Conservation (phyloP, 2,113 vertebrate genomes). For the Gila orcuttii region DNA sequence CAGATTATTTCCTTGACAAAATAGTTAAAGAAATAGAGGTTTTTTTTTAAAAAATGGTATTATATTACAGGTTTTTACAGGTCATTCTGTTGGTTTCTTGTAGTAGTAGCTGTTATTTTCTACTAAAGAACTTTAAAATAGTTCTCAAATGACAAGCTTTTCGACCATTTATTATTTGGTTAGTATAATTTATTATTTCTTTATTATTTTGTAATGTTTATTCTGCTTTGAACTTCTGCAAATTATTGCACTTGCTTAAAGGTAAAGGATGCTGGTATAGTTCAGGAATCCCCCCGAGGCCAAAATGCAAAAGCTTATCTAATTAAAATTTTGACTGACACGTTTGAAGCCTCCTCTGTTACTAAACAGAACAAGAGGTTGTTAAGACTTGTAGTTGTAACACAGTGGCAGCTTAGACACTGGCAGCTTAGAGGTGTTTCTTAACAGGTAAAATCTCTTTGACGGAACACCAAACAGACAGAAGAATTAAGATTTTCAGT, state of each 20-base stretch:
- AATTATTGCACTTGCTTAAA: neutral
- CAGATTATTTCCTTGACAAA: neutral
- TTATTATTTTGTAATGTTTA: neutral
- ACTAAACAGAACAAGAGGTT: neutral
- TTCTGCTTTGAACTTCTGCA: neutral
- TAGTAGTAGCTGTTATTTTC: neutral
- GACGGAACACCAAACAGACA: neutral
- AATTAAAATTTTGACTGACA: neutral
- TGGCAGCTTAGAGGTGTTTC: neutral
- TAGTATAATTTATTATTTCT: neutral
- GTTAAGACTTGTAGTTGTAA: slow-evolving; percentile 3
- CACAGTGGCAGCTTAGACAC: no score
- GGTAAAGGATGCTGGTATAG: neutral
- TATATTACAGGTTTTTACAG: neutral
- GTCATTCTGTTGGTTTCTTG: neutral
- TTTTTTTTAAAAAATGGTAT: neutral
- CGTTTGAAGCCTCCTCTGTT: neutral
- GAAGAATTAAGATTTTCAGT: neutral
- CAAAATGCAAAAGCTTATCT: neutral
- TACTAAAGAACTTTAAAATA: neutral
- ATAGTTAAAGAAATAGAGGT: neutral
- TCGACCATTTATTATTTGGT: neutral
- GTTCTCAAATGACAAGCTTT: neutral
- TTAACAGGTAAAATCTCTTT: neutral
- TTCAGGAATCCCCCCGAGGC: neutral